Base-by-base conservation (phyloP, 2,113 vertebrate species). In the Plecotus auritus region DNA sequence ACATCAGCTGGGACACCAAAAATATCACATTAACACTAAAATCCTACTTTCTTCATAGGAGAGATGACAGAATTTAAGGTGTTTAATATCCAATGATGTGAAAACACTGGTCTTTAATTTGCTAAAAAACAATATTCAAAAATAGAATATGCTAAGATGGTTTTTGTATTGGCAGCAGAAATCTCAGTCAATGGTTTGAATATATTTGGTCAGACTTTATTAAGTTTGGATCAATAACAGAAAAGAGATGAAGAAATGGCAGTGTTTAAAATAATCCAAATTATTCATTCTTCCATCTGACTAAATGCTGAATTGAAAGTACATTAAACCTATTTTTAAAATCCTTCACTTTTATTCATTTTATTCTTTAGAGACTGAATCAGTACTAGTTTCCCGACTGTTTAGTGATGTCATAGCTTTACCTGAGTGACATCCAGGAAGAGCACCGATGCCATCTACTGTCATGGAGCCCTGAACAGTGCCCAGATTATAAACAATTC, bases 401-500 rank as follows among this genome's bases (percentile, higher is more conserved):
- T 67, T 95, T 47, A 95, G 35, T 18, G 85, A 94, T 51, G 56
- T 61, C 96, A 30, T 54, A 85, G 67, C 74, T 98, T 98, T 98
- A 99, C 99, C 99, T 98, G 97, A 88, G 89, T 98, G 98, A 86
- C 98, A 97, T 97, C 98, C 98, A 96, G 98, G 74, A 96, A 98
- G 97, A 96, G 97, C 97, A 94, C 98, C 97, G 95, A 98, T 97
- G 69, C 98, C 98, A 97, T 99, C 99, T 95, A 98, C 98, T 83
- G 98, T 76, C 96, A 96, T 64, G 47, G 97, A 96, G 96, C 98
- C 90, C 85, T 98, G 98, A 74, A 98, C 95, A 91, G 98, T 98
- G 97, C 99, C 98, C 97, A 99, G 98, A 98, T 99, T 99, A 98
- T 99, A 99, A 90, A 99, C 98, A 94, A 99, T 97, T 96, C 99